Conservation (phyloP, 1,140 invertebrate genomes). For the Catajapyx aquilonaris region DNA sequence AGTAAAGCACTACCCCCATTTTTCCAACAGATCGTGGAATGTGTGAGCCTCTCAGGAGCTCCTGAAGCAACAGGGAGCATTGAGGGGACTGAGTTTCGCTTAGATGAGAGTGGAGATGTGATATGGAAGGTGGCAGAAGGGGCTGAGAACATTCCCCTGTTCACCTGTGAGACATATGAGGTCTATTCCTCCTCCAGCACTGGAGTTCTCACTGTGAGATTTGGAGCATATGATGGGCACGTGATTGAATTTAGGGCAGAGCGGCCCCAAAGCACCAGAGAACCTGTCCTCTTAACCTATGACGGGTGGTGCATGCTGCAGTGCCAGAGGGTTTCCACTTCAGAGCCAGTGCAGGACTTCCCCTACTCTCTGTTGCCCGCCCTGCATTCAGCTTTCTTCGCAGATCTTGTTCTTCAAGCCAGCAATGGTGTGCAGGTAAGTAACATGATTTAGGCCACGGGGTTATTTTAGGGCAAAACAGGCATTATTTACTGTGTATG, state of each 20-base stretch:
- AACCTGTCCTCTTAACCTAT: conserved; percentile 32
- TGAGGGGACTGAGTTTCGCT: conserved; percentile 35
- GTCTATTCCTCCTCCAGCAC: conserved; percentile 18
- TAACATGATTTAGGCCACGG: neutral
- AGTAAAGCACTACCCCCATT: neutral
- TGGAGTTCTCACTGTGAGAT: conserved; percentile 25
- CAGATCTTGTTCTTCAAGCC: conserved; percentile 30
- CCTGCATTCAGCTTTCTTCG: conserved; percentile 39
- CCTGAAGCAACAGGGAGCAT: conserved; percentile 26
- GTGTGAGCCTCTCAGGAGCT: conserved; percentile 22
- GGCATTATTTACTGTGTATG: too few relatives aligned
- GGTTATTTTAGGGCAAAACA: too few relatives aligned
- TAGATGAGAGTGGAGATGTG: conserved; percentile 41
- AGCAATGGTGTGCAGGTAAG: conserved; percentile 28
- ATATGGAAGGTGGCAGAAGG: conserved; percentile 34
- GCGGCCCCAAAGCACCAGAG: conserved; percentile 26
- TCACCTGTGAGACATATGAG: conserved; percentile 43
- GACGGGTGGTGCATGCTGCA: conserved; percentile 38
- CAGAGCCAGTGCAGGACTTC: conserved; percentile 19
- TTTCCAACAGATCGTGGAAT: conserved; percentile 25
- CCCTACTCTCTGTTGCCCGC: conserved; percentile 35
- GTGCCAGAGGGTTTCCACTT: conserved; percentile 28
- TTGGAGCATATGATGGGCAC: conserved; percentile 38
- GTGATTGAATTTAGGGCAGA: conserved; percentile 40
- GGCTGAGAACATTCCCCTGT: conserved; percentile 33